phyloP scores from a whole-genome alignment of 2,888 invertebrate species.

The Ichneumoninae sp. region DNA sequence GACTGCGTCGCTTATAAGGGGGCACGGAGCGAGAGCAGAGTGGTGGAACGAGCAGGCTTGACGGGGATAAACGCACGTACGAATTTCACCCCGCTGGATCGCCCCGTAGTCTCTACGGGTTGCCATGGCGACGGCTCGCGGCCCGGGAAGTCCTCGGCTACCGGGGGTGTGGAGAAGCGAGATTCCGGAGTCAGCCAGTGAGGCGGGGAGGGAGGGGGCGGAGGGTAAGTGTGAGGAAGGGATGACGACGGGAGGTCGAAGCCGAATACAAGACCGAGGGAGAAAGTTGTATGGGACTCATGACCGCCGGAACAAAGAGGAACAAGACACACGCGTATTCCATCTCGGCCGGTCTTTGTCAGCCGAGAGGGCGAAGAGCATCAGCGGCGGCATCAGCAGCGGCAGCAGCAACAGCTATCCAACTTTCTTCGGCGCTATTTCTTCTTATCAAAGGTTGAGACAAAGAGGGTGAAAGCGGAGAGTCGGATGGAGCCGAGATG shows the following conservation, averaged over 20 bases:
- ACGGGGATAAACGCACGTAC: slow-evolving; percentile 81
- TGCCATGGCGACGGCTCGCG: slow-evolving; percentile 80
- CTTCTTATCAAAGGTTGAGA: slow-evolving; percentile 39
- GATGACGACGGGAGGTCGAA: slow-evolving; percentile 41
- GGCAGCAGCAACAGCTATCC: slow-evolving; percentile 15
- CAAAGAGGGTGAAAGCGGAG: slow-evolving; percentile 2
- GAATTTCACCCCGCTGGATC: slow-evolving; percentile 80
- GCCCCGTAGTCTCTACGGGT: slow-evolving; percentile 78
- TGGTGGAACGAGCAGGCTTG: slow-evolving; percentile 68
- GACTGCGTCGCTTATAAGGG: slow-evolving; percentile 35
- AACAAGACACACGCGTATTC: slow-evolving; percentile 42
- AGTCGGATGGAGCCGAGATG: slow-evolving; percentile 4
- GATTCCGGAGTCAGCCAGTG: slow-evolving; percentile 49
- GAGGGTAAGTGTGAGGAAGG: slow-evolving; percentile 50
- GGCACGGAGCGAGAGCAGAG: slow-evolving; percentile 65
- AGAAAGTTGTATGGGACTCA: slow-evolving; percentile 48
- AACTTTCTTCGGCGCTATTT: slow-evolving; percentile 11
- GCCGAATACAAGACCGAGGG: slow-evolving; percentile 38
- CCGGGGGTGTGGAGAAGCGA: slow-evolving; percentile 39
- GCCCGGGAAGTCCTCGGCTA: slow-evolving; percentile 78
- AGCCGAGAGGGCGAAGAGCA: slow-evolving; percentile 30
- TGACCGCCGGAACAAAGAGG: slow-evolving; percentile 61
- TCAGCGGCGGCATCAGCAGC: background rate
- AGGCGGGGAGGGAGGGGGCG: slow-evolving; percentile 6
- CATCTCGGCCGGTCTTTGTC: slow-evolving; percentile 31